Evolutionary conservation across 2,113 vertebrate genomes (phyloP).

Genomic region (Percopsis transmontana): DNA sequence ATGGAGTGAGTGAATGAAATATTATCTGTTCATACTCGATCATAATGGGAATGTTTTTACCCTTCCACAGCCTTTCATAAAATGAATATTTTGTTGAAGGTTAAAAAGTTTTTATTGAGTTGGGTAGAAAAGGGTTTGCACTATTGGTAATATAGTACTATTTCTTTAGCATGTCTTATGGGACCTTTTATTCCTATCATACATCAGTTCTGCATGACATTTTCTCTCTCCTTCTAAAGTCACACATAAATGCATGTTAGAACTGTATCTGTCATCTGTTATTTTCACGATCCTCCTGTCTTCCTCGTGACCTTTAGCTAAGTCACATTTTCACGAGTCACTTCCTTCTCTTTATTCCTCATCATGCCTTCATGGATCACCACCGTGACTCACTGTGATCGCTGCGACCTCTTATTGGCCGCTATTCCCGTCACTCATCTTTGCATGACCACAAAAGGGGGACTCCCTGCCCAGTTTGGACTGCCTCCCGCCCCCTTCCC

Average conservation of each 20-base stretch:
- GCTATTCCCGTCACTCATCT: conserved; percentile 41
- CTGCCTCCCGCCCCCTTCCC: conserved; percentile 76
- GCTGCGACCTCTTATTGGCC: conserved; percentile 34
- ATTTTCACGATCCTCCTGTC: conserved; percentile 19
- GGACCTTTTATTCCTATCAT: neutral
- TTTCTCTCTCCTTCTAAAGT: conserved; percentile 5
- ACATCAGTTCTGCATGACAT: conserved; percentile 13
- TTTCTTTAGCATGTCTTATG: too few species aligned
- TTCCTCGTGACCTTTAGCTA: conserved; percentile 19
- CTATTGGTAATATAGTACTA: too few species aligned
- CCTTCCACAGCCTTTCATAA: too few species aligned
- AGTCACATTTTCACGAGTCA: conserved; percentile 43
- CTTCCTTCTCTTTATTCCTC: conserved; percentile 53
- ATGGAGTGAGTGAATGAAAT: too few species aligned
- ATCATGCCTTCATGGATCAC: conserved; percentile 40
- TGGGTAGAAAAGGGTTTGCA: too few species aligned
- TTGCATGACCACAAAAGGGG: conserved; percentile 78
- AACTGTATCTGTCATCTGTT: neutral
- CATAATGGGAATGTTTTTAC: too few species aligned
- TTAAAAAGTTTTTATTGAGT: too few species aligned
- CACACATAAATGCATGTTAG: conserved; percentile 1
- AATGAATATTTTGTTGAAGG: too few species aligned
- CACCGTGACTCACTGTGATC: conserved; percentile 55
- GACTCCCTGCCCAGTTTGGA: conserved; percentile 85
- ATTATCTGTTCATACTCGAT: too few species aligned